phyloP scores from a whole-genome alignment of 2,888 invertebrate genomes.

The Caenorhabditis parvicauda region DNA sequence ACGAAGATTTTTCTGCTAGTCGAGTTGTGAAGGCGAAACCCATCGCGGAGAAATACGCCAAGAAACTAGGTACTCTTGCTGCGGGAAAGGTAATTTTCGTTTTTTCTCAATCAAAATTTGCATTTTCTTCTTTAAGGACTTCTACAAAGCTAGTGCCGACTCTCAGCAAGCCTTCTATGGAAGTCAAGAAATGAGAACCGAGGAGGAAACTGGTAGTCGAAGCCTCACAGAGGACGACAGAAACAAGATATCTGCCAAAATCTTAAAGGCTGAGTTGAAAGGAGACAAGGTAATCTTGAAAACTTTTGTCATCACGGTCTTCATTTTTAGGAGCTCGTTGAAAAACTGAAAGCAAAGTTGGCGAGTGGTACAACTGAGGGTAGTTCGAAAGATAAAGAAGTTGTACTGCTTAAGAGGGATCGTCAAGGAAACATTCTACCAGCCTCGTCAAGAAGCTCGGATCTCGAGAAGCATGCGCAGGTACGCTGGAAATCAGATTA shows the following conservation, averaged over 20 bases:
- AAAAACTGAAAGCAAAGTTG: slow-evolving; percentile 75
- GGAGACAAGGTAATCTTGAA: slow-evolving; percentile 71
- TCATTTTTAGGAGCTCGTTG: slow-evolving; percentile 68
- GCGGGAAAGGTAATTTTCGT: slow-evolving; percentile 23
- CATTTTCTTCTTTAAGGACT: slow-evolving; percentile 20
- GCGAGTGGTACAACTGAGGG: slow-evolving; percentile 69
- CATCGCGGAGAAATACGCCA: slow-evolving; percentile 42
- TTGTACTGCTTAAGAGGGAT: slow-evolving; percentile 37
- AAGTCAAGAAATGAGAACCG: slow-evolving; percentile 26
- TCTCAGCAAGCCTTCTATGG: slow-evolving; percentile 49
- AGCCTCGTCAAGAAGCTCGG: slow-evolving; percentile 27
- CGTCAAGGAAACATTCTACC: slow-evolving; percentile 41
- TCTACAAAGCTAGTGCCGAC: slow-evolving; percentile 33
- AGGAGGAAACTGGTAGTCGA: slow-evolving; percentile 2
- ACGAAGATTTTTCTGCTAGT: slow-evolving; percentile 33
- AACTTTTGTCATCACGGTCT: neutral
- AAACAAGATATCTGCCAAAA: slow-evolving; percentile 84
- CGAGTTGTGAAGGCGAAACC: slow-evolving; percentile 45
- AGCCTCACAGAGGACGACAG: slow-evolving; percentile 69
- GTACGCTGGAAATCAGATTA: slow-evolving; percentile 5
- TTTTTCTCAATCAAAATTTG: too few relatives aligned
- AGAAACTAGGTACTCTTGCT: slow-evolving; percentile 35
- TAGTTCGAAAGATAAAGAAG: slow-evolving; percentile 23
- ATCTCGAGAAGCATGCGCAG: slow-evolving; percentile 26
- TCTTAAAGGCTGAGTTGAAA: slow-evolving; percentile 89